Percentiles rank a stretch among this genome's conserved stretches.
phyloP scores from a whole-genome alignment of 2,797 vertebrate genomes.

The Galaxias olidus region DNA sequence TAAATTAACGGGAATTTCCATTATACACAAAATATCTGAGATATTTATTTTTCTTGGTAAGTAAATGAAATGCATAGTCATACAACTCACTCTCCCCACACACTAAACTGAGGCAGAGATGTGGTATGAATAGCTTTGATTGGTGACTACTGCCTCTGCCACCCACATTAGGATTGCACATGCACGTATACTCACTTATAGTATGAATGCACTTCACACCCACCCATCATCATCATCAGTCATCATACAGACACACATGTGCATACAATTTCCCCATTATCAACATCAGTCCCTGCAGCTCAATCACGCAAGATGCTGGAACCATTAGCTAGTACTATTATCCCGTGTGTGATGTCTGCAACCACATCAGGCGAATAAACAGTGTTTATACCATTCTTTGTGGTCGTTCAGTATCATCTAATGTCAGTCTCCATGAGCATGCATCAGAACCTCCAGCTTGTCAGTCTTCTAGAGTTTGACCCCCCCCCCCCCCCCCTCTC shows the following conservation, averaged over 20 bases:
- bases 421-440: slow-evolving; percentile 34
- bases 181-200: no score
- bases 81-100: no score
- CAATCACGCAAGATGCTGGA: slow-evolving; percentile 1
- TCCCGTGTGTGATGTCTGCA: slow-evolving; percentile 13
- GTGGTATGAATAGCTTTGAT: no score
- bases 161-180: no score
- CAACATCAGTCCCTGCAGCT: neutral
- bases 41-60: no score
- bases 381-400: slow-evolving; percentile 32
- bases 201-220: no score
- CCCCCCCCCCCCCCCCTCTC: neutral
- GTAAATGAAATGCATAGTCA: no score
- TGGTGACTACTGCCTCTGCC: no score
- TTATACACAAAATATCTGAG: no score
- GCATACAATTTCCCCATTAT: slow-evolving; percentile 26
- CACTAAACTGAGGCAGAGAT: no score
- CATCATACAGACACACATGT: slow-evolving; percentile 6
- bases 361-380: slow-evolving; percentile 24
- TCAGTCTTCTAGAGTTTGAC: neutral
- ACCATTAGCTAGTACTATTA: slow-evolving; percentile 8
- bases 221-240: slow-evolving; percentile 12
- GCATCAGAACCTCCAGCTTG: slow-evolving; percentile 18
- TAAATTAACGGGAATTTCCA: no score
- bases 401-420: slow-evolving; percentile 39